phyloP scores from a whole-genome alignment of 1,140 invertebrate genomes.

The Drosophila eugracilis region DNA sequence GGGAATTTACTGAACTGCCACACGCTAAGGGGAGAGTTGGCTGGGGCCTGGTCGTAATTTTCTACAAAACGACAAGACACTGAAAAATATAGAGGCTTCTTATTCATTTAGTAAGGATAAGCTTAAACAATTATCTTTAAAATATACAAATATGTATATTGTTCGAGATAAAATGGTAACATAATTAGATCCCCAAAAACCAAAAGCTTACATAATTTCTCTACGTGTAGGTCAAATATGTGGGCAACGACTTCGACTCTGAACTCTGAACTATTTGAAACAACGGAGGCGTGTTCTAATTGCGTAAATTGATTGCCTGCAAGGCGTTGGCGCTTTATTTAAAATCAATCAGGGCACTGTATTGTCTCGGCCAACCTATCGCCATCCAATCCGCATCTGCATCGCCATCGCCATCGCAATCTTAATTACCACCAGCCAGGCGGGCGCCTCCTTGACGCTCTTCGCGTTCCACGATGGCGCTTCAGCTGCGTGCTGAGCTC shows the following conservation, averaged over 20 bases:
- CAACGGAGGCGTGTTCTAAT: constrained; percentile 46
- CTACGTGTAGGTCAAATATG: constrained; percentile 1
- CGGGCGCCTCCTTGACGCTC: constrained; percentile 24
- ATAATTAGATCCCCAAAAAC: no score
- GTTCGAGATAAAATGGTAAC: no score
- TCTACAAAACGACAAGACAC: background rate
- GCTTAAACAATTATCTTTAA: no score
- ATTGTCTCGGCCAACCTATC: constrained; percentile 26
- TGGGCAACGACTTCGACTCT: constrained; percentile 16
- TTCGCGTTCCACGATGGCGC: constrained; percentile 5
- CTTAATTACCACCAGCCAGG: constrained; percentile 49
- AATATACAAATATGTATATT: no score
- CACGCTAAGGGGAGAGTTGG: constrained; percentile 5
- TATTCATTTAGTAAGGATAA: no score
- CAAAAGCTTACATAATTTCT: constrained; percentile 1
- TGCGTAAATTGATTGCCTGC: constrained; percentile 69
- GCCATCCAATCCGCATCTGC: constrained; percentile 9
- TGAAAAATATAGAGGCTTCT: constrained; percentile 1
- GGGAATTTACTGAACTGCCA: background rate
- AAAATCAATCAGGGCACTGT: constrained; percentile 68
- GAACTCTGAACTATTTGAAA: constrained; percentile 43
- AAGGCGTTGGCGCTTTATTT: constrained; percentile 49
- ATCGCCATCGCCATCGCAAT: constrained; percentile 27
- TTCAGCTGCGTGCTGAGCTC: constrained; percentile 45
- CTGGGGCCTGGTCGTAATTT: background rate